phyloP scores from a whole-genome alignment of 2,113 vertebrate genomes.

The Mesoclemmys tuberculata region DNA sequence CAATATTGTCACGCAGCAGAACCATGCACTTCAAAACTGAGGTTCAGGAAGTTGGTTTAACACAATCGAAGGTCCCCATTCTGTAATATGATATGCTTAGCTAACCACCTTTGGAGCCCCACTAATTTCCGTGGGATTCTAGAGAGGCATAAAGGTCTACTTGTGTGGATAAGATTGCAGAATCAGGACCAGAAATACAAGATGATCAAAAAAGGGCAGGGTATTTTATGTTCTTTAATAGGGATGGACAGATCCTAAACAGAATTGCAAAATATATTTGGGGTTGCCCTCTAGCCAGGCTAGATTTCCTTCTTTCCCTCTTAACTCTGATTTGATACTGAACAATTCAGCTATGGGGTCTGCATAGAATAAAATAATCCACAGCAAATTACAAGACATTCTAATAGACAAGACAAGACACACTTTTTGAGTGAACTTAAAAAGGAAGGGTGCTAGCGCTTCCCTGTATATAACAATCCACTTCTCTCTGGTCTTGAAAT shows the following conservation, averaged over 20 bases:
- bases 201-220: neutral
- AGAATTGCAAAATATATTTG: neutral
- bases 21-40: neutral
- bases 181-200: neutral
- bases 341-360: fast-evolving
- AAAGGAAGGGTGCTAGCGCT: neutral
- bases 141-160: neutral
- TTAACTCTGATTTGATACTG: fast-evolving
- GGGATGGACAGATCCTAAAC: neutral
- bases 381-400: neutral
- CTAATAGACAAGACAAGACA: neutral
- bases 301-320: fast-evolving
- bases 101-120: neutral
- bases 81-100: neutral
- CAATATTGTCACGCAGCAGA: neutral
- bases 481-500: fast-evolving
- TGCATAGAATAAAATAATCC: neutral
- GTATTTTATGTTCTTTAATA: neutral
- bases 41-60: neutral
- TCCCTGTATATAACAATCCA: fast-evolving
- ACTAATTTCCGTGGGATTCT: neutral
- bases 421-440: neutral
- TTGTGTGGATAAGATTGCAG: neutral
- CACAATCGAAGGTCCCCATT: neutral
- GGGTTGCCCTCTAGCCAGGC: fast-evolving